phyloP scores from a whole-genome alignment of 2,113 vertebrate genomes.

The Enhydra lutris region DNA sequence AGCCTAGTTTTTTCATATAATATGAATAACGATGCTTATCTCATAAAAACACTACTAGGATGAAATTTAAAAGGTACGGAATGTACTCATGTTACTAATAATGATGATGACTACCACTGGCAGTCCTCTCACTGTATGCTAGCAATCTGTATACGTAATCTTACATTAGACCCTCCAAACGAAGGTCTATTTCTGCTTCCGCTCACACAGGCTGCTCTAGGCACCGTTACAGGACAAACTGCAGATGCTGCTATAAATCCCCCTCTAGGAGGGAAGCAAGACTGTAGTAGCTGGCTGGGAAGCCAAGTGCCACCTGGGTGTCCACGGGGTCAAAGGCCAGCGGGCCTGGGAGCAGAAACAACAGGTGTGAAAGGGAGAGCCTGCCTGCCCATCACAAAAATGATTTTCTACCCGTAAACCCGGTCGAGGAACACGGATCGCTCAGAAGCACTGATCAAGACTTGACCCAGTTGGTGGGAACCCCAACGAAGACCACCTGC shows the following conservation, averaged over 20 bases:
- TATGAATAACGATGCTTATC: neutral
- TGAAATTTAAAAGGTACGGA: neutral
- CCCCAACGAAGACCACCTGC: accelerated
- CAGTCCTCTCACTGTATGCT: accelerated
- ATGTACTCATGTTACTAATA: neutral
- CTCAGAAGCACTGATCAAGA: neutral
- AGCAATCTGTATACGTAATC: accelerated
- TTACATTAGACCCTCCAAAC: neutral
- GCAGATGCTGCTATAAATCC: accelerated
- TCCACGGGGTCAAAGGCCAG: neutral
- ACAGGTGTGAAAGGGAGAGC: accelerated
- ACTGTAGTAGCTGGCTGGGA: neutral
- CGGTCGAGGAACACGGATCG: neutral
- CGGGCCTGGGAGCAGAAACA: neutral
- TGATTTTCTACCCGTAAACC: neutral
- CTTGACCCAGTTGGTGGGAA: neutral
- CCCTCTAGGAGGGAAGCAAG: accelerated
- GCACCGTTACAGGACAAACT: neutral
- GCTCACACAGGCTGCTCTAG: accelerated
- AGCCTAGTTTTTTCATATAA: neutral
- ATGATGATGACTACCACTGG: accelerated
- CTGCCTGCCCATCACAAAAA: neutral
- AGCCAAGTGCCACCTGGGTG: too few relatives aligned
- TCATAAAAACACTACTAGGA: neutral
- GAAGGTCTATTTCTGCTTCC: neutral